Percentiles rank a stretch among this genome's conserved stretches.
Evolutionary conservation across 2,888 invertebrate genomes (phyloP).

Genomic region (Plagodis dolabraria): DNA sequence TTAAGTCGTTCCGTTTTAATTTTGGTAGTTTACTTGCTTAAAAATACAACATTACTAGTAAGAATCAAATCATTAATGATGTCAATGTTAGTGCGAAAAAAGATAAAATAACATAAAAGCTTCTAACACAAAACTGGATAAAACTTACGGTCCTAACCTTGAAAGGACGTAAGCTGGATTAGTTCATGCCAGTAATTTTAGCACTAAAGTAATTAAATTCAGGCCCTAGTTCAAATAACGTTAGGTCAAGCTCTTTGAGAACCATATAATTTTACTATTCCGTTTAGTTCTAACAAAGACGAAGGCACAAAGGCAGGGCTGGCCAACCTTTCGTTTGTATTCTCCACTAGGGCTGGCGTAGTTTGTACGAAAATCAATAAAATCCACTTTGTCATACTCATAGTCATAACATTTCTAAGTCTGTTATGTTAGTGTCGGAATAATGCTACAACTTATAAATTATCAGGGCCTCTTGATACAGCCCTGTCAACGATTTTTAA

Average conservation of each 20-base stretch:
- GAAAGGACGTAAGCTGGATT: neutral
- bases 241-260: constrained; percentile 26
- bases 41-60: too few species aligned
- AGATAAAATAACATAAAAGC: too few species aligned
- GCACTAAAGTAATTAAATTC: constrained; percentile 22
- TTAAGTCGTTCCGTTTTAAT: too few species aligned
- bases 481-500: too few species aligned
- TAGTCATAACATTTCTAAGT: neutral
- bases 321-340: constrained; percentile 26
- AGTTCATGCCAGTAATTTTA: constrained; percentile 2
- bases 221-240: constrained; percentile 11
- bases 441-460: too few species aligned
- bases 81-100: too few species aligned
- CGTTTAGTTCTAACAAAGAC: constrained; percentile 23
- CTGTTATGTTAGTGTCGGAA: too few species aligned
- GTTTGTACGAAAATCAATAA: constrained; percentile 46
- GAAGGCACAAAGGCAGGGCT: constrained; percentile 20
- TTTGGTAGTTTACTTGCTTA: too few species aligned
- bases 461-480: too few species aligned
- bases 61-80: too few species aligned
- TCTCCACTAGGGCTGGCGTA: constrained; percentile 36
- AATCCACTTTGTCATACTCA: constrained; percentile 8
- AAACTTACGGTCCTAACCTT: neutral
- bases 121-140: neutral
- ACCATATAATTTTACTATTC: constrained; percentile 29